Percentiles rank a stretch among this genome's conserved stretches.
These are phyloP conservation scores for Okapia johnstoni DNA, from an alignment of 2,113 vertebrate genomes.

Conservation along the genomic window DNA sequence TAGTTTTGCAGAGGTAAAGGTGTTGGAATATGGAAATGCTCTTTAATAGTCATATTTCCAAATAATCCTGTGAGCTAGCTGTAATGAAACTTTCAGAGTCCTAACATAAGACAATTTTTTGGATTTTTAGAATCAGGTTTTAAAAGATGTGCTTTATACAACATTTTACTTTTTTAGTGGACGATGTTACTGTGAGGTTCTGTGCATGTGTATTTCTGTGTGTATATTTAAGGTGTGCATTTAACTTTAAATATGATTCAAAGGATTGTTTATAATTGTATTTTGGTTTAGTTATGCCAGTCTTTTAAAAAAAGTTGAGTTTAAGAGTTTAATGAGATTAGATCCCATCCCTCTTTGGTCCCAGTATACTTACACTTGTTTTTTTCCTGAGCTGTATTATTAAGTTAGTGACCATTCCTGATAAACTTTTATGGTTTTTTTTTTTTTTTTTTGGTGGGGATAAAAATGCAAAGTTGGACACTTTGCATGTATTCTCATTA, in stretches of 20 bases:
- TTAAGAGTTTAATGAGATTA: not conserved
- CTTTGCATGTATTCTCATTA: constrained; percentile 20
- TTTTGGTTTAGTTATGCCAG: constrained; percentile 18
- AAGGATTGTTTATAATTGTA: not conserved
- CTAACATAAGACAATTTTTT: not conserved
- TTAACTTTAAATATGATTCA: constrained; percentile 16
- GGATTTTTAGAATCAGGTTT: not conserved
- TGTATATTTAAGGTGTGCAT: not conserved
- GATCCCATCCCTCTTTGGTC: not conserved
- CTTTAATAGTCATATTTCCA: not conserved
- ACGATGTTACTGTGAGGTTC: not conserved
- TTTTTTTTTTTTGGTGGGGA: not conserved
- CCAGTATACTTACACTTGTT: not conserved
- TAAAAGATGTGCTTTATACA: not conserved
- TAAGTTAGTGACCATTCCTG: not conserved
- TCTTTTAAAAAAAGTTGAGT: not conserved
- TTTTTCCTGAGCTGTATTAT: constrained; percentile 14
- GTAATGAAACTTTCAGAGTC: not conserved
- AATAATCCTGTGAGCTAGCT: not conserved
- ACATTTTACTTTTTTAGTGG: not conserved
- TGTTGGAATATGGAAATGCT: not conserved
- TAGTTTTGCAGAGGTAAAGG: not conserved
- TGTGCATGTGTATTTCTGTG: not conserved
- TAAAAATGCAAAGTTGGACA: not conserved
- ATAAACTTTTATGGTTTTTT: constrained; percentile 19